Evolutionary conservation across 2,797 vertebrate species (phyloP), one percentile per base, ranked within the genome.

Genomic region (Schizothorax lantsangensis): DNA sequence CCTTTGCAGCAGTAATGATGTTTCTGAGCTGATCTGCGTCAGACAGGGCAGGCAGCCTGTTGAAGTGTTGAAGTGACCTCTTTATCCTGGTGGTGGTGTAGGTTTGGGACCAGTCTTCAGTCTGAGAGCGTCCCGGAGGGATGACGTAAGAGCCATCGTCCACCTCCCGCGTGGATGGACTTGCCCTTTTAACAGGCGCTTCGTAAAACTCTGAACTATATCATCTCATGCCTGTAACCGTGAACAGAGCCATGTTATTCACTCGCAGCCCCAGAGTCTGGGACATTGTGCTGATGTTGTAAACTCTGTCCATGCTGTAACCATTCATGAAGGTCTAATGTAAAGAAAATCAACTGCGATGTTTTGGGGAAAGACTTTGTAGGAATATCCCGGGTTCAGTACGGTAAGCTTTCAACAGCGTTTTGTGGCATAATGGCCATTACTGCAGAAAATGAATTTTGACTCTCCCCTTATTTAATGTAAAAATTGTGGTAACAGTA

Each of bases 101-200:
- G 98, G 97, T 99, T 92, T 99, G 98, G 98, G 98, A 99, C 95
- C 98, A 99, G 95, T 99, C 98, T 78, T 99, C 98, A 54, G 98
- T 99, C 92, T 99, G 97, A 98, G 90, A 91, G 64, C 6, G 47
- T 36, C 81, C 88, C 71, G 85, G 43, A 89, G 86, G 90, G 88
- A 85, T 74, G 86, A 87, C 92, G 91, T 79, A 88, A 85, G 89
- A 89, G 82, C 64, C 88, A 82, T 90, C n/a, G 85, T 86, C 84
- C 86, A 88, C 79, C 86, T 81, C 86, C 82, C 52, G 79, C 86
- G 47, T 36, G 78, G 89, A 89, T 89, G 88, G 88, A 88, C 84
- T 64, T 84, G 84, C 84, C 86, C 69, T 88, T 89, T 89, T 86
- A 85, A 84, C 87, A 81, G 88, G 87, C 85, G 64, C 77, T 84